Conservation (phyloP, 2,113 vertebrate genomes). For the Tragulus kanchil region DNA sequence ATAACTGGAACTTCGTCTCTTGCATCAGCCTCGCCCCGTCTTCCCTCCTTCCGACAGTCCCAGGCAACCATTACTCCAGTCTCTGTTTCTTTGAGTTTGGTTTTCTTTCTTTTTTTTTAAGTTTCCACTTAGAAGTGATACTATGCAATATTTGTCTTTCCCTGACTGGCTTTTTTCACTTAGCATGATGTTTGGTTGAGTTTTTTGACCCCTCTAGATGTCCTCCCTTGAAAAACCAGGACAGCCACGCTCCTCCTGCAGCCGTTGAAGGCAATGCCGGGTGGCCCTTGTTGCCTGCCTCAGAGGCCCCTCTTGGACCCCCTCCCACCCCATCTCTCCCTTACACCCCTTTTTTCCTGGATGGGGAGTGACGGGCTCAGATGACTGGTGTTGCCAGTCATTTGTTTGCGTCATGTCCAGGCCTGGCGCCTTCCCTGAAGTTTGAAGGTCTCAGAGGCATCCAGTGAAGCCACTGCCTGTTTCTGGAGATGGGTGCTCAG, state of each 20-base stretch:
- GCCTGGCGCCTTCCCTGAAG: neutral
- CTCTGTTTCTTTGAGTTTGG: neutral
- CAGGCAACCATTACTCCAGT: neutral
- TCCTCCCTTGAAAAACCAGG: neutral
- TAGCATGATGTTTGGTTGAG: neutral
- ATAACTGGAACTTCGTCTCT: neutral
- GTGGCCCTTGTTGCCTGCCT: accelerated
- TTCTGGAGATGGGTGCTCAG: neutral
- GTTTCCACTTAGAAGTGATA: neutral
- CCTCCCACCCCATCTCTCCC: too few species aligned
- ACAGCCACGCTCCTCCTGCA: neutral
- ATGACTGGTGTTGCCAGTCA: neutral
- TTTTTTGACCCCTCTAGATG: neutral
- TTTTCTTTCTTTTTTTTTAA: neutral
- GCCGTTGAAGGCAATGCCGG: neutral
- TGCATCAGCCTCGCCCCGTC: neutral
- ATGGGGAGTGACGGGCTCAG: neutral
- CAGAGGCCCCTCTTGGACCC: neutral
- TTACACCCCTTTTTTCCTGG: accelerated
- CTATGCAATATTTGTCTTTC: neutral
- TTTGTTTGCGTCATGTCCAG: neutral
- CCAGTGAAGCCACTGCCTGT: neutral
- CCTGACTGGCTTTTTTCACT: neutral
- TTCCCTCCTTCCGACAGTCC: neutral
- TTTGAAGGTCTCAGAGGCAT: neutral